Evolutionary conservation across 2,797 vertebrate genomes (phyloP), one percentile per base, ranked within the genome.

Genomic region (Argya squamiceps): DNA sequence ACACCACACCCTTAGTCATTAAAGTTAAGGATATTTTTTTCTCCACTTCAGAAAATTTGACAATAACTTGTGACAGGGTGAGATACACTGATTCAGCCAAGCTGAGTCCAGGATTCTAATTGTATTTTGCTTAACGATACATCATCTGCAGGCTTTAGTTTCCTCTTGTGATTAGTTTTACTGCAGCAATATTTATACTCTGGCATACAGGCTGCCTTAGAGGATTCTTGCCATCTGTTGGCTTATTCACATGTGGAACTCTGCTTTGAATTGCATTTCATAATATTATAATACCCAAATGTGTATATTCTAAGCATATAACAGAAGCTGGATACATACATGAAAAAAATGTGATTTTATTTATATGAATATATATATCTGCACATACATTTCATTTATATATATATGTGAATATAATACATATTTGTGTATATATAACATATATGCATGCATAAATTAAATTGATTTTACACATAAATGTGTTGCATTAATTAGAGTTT

Each of bases 151-250:
- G 64, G 37, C 44, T 93, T 81, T 81, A 81, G 82, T 94, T 96
- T 90, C 64, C 92, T 92, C 85, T 67, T 85, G 91, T 91, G 95
- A 62, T 92, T 93, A 77, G 39, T 90, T 96, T 94, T 95, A 91
- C 36, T 77, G 64, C 53, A 89, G 65, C 46, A 81, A 80, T 96
- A 93, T 91, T 96, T 96, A 93, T 89, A 91, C 47, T 78, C 62
- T 95, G 84, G 71, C 92, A 94, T 62, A 52, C 14, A 91, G 46
- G 52, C 71, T 85, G 81, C 93, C 95, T 90, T 84, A 81, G 96
- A 96, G 80, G 49, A 94, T 93, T 92, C 71, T 71, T 92, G 41
- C 93, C 95, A 97, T 96, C 96, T 97, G 96, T 89, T 94, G 69
- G 63, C 47, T 88, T 96, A 80, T 84, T 96, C 93, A 90, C 68